A percentile compares a stretch with the other conserved stretches of the same genome.
Conservation (phyloP, 2,113 vertebrate genomes). For the Cryptoleucopteryx plumbea region DNA sequence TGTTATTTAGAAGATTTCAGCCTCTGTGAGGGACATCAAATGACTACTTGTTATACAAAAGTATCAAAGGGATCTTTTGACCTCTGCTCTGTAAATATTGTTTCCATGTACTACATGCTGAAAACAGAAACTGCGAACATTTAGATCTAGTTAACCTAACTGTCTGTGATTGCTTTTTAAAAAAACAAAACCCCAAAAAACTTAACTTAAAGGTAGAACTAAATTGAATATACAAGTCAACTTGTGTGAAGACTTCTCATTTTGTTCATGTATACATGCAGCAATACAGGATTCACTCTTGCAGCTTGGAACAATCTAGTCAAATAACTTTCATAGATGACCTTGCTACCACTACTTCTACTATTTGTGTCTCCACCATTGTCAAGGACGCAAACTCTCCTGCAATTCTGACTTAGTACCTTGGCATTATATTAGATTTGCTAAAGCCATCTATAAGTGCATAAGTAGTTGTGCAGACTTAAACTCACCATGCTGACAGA, state of each 20-base stretch:
- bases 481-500: neutral
- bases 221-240: neutral
- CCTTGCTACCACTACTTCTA: neutral
- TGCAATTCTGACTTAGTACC: neutral
- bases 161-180: neutral
- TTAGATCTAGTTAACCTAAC: neutral
- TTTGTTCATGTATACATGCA: neutral
- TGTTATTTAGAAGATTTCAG: constrained; percentile 85
- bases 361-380: neutral
- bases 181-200: neutral
- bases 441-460: neutral
- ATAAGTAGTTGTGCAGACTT: neutral
- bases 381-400: neutral
- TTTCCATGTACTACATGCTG: neutral
- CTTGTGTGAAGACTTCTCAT: neutral
- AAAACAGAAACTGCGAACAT: neutral
- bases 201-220: neutral
- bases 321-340: neutral
- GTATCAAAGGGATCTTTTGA: constrained; percentile 60
- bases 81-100: constrained; percentile 14
- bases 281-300: neutral
- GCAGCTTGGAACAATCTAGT: neutral
- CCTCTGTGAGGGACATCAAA: constrained; percentile 62
- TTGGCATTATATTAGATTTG: neutral
- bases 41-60: constrained; percentile 56